A percentile compares a stretch with the other conserved stretches of the same genome.
phyloP scores from a whole-genome alignment of 2,888 invertebrate genomes.

The Ferdinandea cuprea region DNA sequence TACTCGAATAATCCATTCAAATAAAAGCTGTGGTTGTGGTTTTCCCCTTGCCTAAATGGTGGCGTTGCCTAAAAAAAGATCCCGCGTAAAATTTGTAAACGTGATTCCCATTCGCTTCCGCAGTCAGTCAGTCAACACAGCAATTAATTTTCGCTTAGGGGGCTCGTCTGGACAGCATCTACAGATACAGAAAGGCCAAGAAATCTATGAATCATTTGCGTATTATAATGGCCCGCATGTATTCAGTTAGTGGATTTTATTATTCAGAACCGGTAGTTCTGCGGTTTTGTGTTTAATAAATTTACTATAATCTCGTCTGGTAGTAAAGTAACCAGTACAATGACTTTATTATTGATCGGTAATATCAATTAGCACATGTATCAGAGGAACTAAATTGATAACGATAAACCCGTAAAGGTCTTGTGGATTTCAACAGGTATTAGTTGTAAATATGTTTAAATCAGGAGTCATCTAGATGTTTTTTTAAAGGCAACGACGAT shows the following conservation, averaged over 20 bases:
- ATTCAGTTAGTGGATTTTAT: slow-evolving; percentile 8
- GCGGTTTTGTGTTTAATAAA: slow-evolving; percentile 17
- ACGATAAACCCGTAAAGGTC: no score
- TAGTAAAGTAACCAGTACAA: not conserved
- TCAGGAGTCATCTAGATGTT: no score
- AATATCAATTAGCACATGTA: not conserved
- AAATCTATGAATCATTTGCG: slow-evolving; percentile 5
- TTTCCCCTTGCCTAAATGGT: not conserved
- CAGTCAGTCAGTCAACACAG: slow-evolving; percentile 1
- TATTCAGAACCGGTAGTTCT: not conserved
- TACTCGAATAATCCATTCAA: not conserved
- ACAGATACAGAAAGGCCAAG: slow-evolving; percentile 14
- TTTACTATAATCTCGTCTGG: not conserved
- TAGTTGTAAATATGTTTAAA: no score
- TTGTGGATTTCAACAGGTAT: no score
- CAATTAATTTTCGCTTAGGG: slow-evolving; percentile 1
- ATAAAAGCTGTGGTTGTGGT: not conserved
- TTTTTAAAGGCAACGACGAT: no score
- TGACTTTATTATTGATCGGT: not conserved
- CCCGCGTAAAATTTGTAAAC: not conserved
- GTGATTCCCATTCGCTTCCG: slow-evolving; percentile 26
- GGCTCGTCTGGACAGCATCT: slow-evolving; percentile 14
- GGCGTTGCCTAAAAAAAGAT: slow-evolving; percentile 1
- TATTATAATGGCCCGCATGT: slow-evolving; percentile 1
- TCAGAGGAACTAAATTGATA: not conserved